Evolutionary conservation across 2,888 invertebrate species (phyloP), one percentile per base, ranked within the genome.

Genomic region (Taenaris catops): DNA sequence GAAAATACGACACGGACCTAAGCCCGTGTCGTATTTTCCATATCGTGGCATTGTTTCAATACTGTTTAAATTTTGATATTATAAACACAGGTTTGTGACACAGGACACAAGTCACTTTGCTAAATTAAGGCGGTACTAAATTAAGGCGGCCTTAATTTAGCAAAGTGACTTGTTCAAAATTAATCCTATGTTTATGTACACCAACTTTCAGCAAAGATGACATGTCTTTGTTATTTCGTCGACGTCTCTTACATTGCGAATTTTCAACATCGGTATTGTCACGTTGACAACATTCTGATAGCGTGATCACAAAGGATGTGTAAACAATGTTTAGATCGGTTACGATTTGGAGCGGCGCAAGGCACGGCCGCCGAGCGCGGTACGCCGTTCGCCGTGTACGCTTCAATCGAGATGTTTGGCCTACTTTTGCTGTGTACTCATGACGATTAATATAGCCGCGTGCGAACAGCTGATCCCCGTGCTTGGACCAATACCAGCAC

Each of bases 391-490:
- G 59, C 55, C 55, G 60, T 63, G 60, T 63, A 64, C 64, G 55
- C 61, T 60, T 63, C 63, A 64, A 63, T 70, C 67, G 72, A 71
- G 70, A 71, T 79, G 71, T 76, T 74, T 84, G 84, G 59, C 86
- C 86, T 84, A 86, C 81, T 84, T 86, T 76, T 67, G 67, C 58
- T 59, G 62, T 63, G 66, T 71, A 74, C 68, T 74, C 72, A 61
- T 64, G 58, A 58, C 70, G 78, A 79, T 84, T 76, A 80, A 83
- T 81, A 76, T 84, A 83, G 83, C 70, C 68, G 71, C 70, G 65
- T 63, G 61, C 64, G 68, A 84, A 80, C 86, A 84, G 86, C 86
- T 84, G 86, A 76, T 84, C 65, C 70, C 73, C 56, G 70, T 63
- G 56, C 58, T 56, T 59, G 58, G 63, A 58, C 57, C 53, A 51